Conservation (phyloP, 1,140 invertebrate species). For the Riptortus pedestris region DNA sequence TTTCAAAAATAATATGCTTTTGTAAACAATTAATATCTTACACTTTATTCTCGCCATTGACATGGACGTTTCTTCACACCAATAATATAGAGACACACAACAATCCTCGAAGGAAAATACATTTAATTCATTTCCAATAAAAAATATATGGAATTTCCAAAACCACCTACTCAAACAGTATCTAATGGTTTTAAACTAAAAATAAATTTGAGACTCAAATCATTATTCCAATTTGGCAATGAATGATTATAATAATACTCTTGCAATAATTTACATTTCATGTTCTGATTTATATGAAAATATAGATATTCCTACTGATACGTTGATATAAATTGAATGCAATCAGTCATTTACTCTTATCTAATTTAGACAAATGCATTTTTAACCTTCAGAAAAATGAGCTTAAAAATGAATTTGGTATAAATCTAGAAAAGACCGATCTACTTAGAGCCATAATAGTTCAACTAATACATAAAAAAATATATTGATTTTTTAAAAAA, state of each 20-base stretch:
- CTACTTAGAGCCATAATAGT: constrained; percentile 15
- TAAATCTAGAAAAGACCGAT: constrained; percentile 16
- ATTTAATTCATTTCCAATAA: constrained; percentile 12
- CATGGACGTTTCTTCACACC: constrained; percentile 11
- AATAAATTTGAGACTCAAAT: constrained; percentile 6
- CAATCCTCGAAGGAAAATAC: constrained; percentile 9
- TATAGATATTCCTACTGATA: constrained; percentile 24
- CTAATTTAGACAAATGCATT: constrained; percentile 20
- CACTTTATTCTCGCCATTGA: background rate
- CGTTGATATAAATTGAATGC: constrained; percentile 23
- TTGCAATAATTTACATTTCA: constrained; percentile 16
- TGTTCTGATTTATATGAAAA: constrained; percentile 21
- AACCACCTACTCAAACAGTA: background rate
- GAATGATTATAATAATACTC: constrained; percentile 16
- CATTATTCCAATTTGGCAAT: constrained; percentile 21
- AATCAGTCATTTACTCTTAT: constrained; percentile 20
- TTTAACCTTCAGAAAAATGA: constrained; percentile 8
- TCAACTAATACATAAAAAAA: constrained; percentile 11
- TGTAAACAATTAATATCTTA: constrained; percentile 14
- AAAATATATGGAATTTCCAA: constrained; percentile 12
- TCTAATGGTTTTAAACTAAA: constrained; percentile 6
- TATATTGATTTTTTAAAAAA: background rate
- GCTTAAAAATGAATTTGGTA: constrained; percentile 19
- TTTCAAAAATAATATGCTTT: constrained; percentile 15
- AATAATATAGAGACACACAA: constrained; percentile 4